Percentiles rank a stretch among this genome's conserved stretches.
Conservation (phyloP, 1,140 invertebrate species). For the Odontomachus brunneus region DNA sequence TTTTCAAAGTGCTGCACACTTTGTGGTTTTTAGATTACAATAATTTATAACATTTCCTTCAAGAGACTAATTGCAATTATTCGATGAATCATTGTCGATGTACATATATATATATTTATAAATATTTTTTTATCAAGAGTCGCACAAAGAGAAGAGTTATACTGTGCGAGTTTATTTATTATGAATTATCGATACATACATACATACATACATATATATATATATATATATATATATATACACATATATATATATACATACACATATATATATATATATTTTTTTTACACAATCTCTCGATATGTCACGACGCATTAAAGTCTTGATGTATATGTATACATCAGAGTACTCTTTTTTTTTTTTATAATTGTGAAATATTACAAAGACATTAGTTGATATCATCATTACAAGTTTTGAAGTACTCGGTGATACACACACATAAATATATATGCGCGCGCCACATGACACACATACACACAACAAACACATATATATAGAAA, state of each 20-base stretch:
- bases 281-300: neutral
- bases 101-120: conserved; percentile 70
- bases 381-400: no score
- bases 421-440: no score
- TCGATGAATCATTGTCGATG: conserved; percentile 64
- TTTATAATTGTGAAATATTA: no score
- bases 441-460: neutral
- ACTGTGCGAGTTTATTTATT: conserved; percentile 75
- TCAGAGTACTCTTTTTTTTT: no score
- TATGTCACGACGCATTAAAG: conserved; percentile 12
- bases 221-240: no score
- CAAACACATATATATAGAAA: neutral
- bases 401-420: no score
- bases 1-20: conserved; percentile 34
- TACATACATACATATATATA: no score
- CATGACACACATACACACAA: neutral
- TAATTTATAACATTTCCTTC: conserved; percentile 59
- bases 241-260: no score
- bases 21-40: conserved; percentile 41
- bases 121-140: conserved; percentile 64
- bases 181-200: conserved; percentile 60
- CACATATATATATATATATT: no score
- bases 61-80: conserved; percentile 38
- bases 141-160: conserved; percentile 36
- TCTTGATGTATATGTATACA: neutral